Base-by-base conservation (phyloP, 2,797 vertebrate genomes). In the Rhynchonycteris naso region DNA sequence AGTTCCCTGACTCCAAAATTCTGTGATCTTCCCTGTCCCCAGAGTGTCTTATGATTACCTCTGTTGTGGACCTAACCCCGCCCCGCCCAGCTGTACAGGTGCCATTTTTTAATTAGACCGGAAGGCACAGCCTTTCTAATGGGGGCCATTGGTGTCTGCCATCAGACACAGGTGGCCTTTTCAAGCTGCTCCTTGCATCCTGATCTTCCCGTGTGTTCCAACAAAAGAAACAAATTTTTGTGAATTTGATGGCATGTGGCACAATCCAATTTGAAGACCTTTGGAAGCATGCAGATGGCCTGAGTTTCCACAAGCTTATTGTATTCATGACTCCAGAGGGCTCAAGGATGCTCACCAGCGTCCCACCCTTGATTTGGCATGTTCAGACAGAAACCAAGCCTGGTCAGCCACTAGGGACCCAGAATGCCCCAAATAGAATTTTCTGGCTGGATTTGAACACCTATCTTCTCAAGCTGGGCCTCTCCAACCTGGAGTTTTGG, bases 41-140 rank as follows among this genome's bases (percentile, higher is more conserved):
- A 82, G n/a, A 75, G 28, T 66, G 28, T 61, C 19, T 52, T 26
- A 26, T 7, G 26, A 4, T 68, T 61, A 58, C 24, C 14, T 89
- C 54, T 26, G 3, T 21, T 43, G 4, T 58, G 33, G 52, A 78
- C 26, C 50, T 63, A n/a, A 93, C 43, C 43, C 43, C 24, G 24
- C 69, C 16, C 26, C n/a, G n/a, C 52, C 30, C 7, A 61, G 21
- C 28, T 93, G n/a, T 97, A 80, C 65, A 59, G 94, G 59, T 96
- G 87, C 92, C 95, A 95, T 93, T 95, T 96, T 83, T 97, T 96
- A 91, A 98, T 97, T 97, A 97, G 83, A 85, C 74, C 76, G 71
- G 97, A 97, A 96, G 66, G 97, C 95, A 91, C 80, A n/a, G 79
- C 33, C 0, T 0, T 75, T 92, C 79, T 97, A 96, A 97, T 90